Conservation (phyloP, 2,888 invertebrate species). For the Rhodophaea formosa region DNA sequence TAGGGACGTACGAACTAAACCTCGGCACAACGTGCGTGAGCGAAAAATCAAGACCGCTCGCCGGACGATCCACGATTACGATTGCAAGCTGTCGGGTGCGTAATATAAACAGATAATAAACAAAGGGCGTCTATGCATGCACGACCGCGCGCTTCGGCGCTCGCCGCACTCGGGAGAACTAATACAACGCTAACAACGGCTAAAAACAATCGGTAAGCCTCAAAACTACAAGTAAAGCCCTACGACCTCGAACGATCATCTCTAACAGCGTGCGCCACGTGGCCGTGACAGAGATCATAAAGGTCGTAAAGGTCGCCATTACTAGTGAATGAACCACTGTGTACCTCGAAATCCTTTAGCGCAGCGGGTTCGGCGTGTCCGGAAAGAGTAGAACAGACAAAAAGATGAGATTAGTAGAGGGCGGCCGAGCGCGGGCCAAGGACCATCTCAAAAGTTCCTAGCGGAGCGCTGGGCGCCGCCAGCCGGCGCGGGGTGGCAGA, state of each 20-base stretch:
- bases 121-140: slow-evolving; percentile 79
- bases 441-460: slow-evolving; percentile 97
- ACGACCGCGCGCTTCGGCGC: slow-evolving; percentile 75
- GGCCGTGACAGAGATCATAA: slow-evolving; percentile 64
- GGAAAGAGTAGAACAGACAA: slow-evolving; percentile 87
- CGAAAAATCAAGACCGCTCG: slow-evolving; percentile 67
- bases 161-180: slow-evolving; percentile 78
- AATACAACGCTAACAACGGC: slow-evolving; percentile 81
- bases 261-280: slow-evolving; percentile 63
- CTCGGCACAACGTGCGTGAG: slow-evolving; percentile 63
- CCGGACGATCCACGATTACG: slow-evolving; percentile 72
- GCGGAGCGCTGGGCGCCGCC: slow-evolving; percentile 46
- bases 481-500: slow-evolving; percentile 51
- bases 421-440: slow-evolving; percentile 83
- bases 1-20: slow-evolving; percentile 57
- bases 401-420: slow-evolving; percentile 84
- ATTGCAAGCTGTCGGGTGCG: slow-evolving; percentile 80
- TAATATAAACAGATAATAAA: slow-evolving; percentile 78
- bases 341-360: slow-evolving; percentile 93
- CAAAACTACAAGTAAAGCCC: slow-evolving; percentile 82
- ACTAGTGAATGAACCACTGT: slow-evolving; percentile 79
- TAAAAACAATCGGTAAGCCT: slow-evolving; percentile 82
- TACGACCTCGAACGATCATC: slow-evolving; percentile 79
- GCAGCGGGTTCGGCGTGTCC: slow-evolving; percentile 85
- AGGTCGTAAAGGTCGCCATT: slow-evolving; percentile 68